A percentile compares a stretch with the other conserved stretches of the same genome.
These are phyloP conservation scores for Drosophila subsilvestris DNA, from an alignment of 2,888 invertebrate species.

Conservation along the genomic window DNA sequence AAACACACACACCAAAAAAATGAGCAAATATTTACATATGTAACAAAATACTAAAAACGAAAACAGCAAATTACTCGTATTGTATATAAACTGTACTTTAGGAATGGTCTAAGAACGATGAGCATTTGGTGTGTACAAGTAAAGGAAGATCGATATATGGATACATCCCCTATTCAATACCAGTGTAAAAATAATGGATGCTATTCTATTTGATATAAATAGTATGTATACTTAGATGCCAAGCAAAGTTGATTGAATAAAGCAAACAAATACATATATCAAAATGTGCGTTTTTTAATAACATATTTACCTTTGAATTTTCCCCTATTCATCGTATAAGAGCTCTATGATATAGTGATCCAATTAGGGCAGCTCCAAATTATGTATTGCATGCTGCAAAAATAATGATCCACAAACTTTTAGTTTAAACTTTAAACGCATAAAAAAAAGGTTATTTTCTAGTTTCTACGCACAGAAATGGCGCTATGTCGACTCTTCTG, in stretches of 20 bases:
- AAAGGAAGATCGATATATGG: slow-evolving; percentile 31
- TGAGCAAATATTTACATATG: slow-evolving; percentile 39
- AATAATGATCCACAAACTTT: neutral
- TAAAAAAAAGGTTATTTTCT: neutral
- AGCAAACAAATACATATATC: slow-evolving; percentile 19
- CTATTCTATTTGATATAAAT: slow-evolving; percentile 17
- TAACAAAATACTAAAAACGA: slow-evolving; percentile 37
- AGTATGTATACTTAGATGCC: slow-evolving; percentile 36
- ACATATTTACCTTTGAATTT: neutral
- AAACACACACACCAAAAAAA: slow-evolving; percentile 23
- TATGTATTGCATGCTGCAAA: too few relatives aligned
- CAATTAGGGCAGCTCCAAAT: too few relatives aligned
- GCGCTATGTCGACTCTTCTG: too few relatives aligned
- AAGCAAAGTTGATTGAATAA: slow-evolving; percentile 61
- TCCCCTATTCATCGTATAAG: neutral
- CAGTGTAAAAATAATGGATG: slow-evolving; percentile 28
- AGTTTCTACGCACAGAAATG: neutral
- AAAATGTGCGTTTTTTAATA: neutral
- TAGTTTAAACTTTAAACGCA: neutral
- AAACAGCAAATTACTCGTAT: slow-evolving; percentile 40
- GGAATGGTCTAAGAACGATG: slow-evolving; percentile 48
- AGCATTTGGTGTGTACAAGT: slow-evolving; percentile 78
- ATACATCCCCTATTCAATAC: slow-evolving; percentile 6
- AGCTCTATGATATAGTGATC: neutral
- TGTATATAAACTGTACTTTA: slow-evolving; percentile 55